phyloP scores from a whole-genome alignment of 1,140 invertebrate genomes.

The Pseudomyrmex cubaensis region DNA sequence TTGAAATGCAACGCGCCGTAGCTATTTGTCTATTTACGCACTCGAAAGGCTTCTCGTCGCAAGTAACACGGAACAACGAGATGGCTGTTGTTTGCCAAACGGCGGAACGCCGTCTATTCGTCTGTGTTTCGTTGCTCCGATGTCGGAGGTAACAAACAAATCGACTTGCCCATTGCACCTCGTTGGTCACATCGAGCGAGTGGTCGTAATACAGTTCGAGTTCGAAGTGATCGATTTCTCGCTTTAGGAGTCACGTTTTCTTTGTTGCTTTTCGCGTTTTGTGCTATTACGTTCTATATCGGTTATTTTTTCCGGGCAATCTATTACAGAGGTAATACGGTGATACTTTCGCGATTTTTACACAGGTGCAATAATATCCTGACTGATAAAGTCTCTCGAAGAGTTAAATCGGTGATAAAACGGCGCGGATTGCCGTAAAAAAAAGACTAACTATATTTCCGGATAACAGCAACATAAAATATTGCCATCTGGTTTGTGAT shows the following conservation, averaged over 20 bases:
- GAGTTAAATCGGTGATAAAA: conserved; percentile 5
- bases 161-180: conserved; percentile 47
- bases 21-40: conserved; percentile 63
- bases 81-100: conserved; percentile 51
- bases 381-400: conserved; percentile 13
- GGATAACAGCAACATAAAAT: conserved; percentile 16
- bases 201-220: conserved; percentile 9
- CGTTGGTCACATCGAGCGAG: conserved; percentile 28
- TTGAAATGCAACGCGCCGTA: conserved; percentile 53
- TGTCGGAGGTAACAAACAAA: conserved; percentile 50
- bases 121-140: conserved; percentile 17
- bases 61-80: conserved; percentile 41
- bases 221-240: conserved; percentile 50
- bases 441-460: conserved; percentile 14
- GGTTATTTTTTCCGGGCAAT: conserved; percentile 6
- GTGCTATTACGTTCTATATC: conserved; percentile 15
- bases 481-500: conserved; percentile 29
- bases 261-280: not conserved
- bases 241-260: conserved; percentile 3
- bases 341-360: not conserved
- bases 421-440: conserved; percentile 14
- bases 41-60: conserved; percentile 29
- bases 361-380: conserved; percentile 19
- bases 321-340: not conserved
- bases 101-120: conserved; percentile 3